These are phyloP conservation scores for Galbula dea DNA, from an alignment of 2,113 vertebrate species.

Conservation along the genomic window DNA sequence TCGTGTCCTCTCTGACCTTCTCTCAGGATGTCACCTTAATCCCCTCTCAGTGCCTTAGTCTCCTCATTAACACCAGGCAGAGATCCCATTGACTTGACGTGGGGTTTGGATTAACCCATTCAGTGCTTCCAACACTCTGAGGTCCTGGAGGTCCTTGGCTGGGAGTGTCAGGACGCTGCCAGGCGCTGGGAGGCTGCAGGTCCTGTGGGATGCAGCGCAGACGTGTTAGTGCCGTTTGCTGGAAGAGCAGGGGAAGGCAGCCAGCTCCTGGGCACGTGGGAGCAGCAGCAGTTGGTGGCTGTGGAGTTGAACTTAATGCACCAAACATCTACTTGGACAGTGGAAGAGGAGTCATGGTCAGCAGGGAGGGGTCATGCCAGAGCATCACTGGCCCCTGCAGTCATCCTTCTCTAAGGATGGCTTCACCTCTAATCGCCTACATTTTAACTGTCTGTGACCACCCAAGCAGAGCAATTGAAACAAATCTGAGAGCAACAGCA, in stretches of 20 bases:
- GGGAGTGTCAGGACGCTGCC: accelerated
- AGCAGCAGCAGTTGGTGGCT: background rate
- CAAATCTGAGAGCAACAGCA: background rate
- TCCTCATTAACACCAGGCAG: background rate
- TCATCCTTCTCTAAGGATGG: background rate
- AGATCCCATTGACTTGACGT: background rate
- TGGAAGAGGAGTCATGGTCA: background rate
- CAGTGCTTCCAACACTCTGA: accelerated
- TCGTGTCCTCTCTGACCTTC: background rate
- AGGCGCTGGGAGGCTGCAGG: background rate
- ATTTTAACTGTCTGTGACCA: background rate
- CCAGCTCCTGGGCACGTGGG: background rate
- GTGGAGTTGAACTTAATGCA: background rate
- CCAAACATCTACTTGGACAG: background rate
- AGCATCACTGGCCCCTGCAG: background rate
- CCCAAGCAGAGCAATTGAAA: background rate
- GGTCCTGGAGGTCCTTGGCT: background rate
- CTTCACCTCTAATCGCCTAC: background rate
- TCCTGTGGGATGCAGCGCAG: background rate
- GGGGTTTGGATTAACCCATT: background rate
- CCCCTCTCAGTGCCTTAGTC: accelerated
- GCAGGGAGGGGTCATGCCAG: background rate
- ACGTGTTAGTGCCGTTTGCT: background rate
- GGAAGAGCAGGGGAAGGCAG: background rate
- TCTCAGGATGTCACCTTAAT: background rate